Percentiles rank a stretch among this genome's conserved stretches.
phyloP scores from a whole-genome alignment of 92 coral and sea anemone genomes.

The Nematostella vectensis region DNA sequence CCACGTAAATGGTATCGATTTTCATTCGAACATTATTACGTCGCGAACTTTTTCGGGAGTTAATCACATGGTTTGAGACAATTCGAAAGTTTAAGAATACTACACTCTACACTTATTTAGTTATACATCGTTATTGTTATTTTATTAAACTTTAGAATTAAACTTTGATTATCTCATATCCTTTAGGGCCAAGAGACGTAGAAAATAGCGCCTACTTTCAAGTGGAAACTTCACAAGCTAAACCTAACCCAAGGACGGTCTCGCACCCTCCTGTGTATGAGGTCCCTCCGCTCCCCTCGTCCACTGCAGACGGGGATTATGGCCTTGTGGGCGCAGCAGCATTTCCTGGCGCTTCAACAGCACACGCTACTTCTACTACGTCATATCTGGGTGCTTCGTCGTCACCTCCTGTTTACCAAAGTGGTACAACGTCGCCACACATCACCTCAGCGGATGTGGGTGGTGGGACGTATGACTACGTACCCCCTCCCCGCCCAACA shows the following conservation, averaged over 20 bases:
- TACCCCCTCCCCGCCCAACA: neutral
- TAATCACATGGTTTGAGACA: too few relatives aligned
- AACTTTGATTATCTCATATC: too few relatives aligned
- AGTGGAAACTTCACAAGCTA: conserved; percentile 16
- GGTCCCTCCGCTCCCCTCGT: conserved; percentile 24
- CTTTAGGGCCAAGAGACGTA: too few relatives aligned
- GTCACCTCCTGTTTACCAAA: conserved; percentile 22
- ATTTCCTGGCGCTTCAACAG: neutral
- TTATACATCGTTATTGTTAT: too few relatives aligned
- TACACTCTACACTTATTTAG: too few relatives aligned
- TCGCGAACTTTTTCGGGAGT: too few relatives aligned
- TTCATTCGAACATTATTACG: too few relatives aligned
- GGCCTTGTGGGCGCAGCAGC: conserved; percentile 24
- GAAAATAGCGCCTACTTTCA: conserved; percentile 28
- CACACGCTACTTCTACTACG: neutral
- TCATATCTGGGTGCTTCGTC: too few relatives aligned
- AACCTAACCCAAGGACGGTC: conserved; percentile 1
- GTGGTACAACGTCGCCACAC: too few relatives aligned
- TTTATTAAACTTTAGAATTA: too few relatives aligned
- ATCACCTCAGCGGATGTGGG: neutral
- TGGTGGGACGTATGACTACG: conserved; percentile 5
- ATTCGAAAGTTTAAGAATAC: too few relatives aligned
- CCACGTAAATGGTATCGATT: too few relatives aligned
- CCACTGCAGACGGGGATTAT: conserved; percentile 19
- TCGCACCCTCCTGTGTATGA: conserved; percentile 36